A percentile compares a stretch with the other conserved stretches of the same genome.
Evolutionary conservation across 2,888 invertebrate genomes (phyloP).

Genomic region (Neocrepidodera transversa): DNA sequence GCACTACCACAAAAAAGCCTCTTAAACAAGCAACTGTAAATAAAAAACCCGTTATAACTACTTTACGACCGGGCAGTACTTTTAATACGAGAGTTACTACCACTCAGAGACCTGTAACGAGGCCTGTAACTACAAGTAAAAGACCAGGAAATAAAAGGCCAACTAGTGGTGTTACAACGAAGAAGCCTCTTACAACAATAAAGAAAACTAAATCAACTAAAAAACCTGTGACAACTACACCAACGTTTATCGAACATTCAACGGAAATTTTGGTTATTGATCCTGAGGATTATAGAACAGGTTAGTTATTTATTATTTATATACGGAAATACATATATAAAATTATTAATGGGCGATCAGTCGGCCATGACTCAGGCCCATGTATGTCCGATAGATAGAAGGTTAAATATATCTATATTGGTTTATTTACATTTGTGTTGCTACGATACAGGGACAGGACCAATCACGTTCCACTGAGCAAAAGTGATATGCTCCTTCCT

Average conservation of each 20-base stretch:
- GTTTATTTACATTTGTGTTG: no score
- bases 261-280: constrained; percentile 35
- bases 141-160: constrained; percentile 51
- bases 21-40: constrained; percentile 51
- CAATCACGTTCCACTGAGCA: no score
- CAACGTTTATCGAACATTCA: constrained; percentile 56
- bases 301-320: no score
- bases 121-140: constrained; percentile 37
- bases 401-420: no score
- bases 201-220: constrained; percentile 60
- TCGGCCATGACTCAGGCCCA: no score
- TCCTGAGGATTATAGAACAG: constrained; percentile 55
- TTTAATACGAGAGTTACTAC: constrained; percentile 52
- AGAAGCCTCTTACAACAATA: constrained; percentile 56
- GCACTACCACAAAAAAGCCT: constrained; percentile 55
- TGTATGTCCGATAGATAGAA: no score
- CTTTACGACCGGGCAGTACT: constrained; percentile 45
- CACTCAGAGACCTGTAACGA: constrained; percentile 48
- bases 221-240: constrained; percentile 59
- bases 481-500: no score
- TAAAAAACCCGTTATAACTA: constrained; percentile 52
- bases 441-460: no score
- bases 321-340: no score
- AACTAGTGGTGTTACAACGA: constrained; percentile 48
- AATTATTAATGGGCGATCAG: no score